These are phyloP conservation scores for Coluber constrictor DNA, from an alignment of 2,797 vertebrate genomes.

Conservation along the genomic window DNA sequence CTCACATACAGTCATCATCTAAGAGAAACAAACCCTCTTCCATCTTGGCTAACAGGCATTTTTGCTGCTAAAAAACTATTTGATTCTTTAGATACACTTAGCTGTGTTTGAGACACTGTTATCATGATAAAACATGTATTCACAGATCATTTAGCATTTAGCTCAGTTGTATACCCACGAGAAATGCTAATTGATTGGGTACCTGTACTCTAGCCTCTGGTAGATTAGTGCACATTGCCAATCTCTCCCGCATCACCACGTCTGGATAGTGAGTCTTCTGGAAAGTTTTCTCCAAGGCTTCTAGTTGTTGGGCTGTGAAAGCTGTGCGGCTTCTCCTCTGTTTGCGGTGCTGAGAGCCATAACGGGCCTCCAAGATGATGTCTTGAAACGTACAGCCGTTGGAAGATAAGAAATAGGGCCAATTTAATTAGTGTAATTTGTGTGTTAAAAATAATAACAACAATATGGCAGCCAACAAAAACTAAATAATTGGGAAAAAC, in stretches of 20 bases:
- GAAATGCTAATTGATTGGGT: neutral
- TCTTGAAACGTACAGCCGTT: slow-evolving; percentile 99
- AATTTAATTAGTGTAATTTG: slow-evolving; percentile 87
- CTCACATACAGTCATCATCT: neutral
- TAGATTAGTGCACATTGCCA: slow-evolving; percentile 99
- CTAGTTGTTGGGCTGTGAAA: slow-evolving; percentile 96
- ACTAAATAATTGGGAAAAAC: neutral
- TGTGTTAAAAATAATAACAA: slow-evolving; percentile 32
- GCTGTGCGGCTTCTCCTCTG: slow-evolving; percentile 95
- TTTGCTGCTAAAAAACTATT: neutral
- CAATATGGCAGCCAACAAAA: neutral
- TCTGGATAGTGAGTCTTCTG: slow-evolving; percentile 99
- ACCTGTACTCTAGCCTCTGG: slow-evolving; percentile 99
- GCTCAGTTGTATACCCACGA: neutral
- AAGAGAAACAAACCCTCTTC: neutral
- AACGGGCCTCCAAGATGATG: slow-evolving; percentile 99
- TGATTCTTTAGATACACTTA: neutral
- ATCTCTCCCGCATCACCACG: slow-evolving; percentile 95
- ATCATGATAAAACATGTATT: neutral
- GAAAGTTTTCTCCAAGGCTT: slow-evolving; percentile 97
- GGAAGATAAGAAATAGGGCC: slow-evolving; percentile 85
- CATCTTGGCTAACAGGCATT: neutral
- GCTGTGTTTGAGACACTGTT: neutral
- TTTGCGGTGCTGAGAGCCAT: slow-evolving; percentile 98
- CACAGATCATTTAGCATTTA: neutral